These are phyloP conservation scores for Dinocampus coccinellae DNA, from an alignment of 2,888 invertebrate species.

Conservation along the genomic window DNA sequence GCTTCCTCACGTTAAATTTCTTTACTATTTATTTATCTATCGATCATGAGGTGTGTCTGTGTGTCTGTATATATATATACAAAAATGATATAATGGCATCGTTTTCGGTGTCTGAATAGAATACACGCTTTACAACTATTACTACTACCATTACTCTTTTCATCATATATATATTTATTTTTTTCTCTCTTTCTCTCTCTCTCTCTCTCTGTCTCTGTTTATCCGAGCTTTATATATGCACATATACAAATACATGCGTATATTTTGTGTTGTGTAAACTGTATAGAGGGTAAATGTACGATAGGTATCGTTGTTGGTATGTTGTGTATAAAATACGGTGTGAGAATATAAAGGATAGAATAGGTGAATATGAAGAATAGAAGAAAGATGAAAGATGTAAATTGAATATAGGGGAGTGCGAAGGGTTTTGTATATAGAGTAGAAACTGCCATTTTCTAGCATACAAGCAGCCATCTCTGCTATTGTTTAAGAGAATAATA, in stretches of 20 bases:
- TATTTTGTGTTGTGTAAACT: background rate
- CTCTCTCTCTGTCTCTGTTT: background rate
- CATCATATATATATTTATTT: background rate
- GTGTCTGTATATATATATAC: too few relatives aligned
- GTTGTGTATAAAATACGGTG: background rate
- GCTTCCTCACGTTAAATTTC: background rate
- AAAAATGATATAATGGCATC: conserved; percentile 17
- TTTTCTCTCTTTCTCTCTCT: too few relatives aligned
- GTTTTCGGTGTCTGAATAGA: conserved; percentile 22
- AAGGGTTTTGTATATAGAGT: conserved; percentile 47
- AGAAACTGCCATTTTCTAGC: conserved; percentile 66
- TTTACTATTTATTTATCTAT: conserved; percentile 29
- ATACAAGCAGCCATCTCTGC: conserved; percentile 64
- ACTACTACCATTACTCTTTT: background rate
- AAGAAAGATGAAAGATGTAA: conserved; percentile 33
- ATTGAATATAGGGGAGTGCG: conserved; percentile 25
- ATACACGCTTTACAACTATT: background rate
- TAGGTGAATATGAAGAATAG: background rate
- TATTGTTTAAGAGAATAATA: conserved; percentile 68
- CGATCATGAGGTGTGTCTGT: conserved; percentile 21
- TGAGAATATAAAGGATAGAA: conserved; percentile 12
- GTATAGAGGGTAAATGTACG: background rate
- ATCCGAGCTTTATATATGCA: background rate
- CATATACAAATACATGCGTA: background rate
- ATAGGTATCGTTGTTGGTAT: conserved; percentile 23